Percentiles rank a stretch among this genome's conserved stretches.
These are phyloP conservation scores for Falco cherrug DNA, from an alignment of 2,797 vertebrate genomes.

Conservation along the genomic window DNA sequence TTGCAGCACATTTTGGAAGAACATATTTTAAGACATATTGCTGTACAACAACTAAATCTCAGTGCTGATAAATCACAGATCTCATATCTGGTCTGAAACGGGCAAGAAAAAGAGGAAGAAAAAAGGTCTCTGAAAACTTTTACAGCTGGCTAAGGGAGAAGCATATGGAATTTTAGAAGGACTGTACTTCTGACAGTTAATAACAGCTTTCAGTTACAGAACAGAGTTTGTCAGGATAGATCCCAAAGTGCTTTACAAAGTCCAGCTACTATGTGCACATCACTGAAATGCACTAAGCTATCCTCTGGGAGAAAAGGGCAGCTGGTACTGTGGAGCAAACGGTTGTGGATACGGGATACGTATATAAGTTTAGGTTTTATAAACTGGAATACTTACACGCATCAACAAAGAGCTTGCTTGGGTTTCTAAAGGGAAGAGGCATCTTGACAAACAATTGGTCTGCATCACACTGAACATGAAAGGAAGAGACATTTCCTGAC, in stretches of 20 bases:
- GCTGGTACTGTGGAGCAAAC: neutral
- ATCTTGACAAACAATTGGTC: neutral
- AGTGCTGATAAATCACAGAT: conserved; percentile 51
- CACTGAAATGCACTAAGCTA: neutral
- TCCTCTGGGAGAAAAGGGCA: neutral
- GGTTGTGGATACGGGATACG: neutral
- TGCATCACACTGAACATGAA: neutral
- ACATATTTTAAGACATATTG: conserved; percentile 66
- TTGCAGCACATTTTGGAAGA: conserved; percentile 50
- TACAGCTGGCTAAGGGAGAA: neutral
- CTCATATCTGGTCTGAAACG: conserved; percentile 27
- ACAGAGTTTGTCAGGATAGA: neutral
- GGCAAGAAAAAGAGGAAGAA: neutral
- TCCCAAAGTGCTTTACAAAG: neutral
- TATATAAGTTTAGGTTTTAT: neutral
- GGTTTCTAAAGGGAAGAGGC: neutral
- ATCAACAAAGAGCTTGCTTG: neutral
- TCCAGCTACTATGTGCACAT: neutral
- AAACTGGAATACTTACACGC: neutral
- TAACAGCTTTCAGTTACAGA: neutral
- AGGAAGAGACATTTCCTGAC: neutral
- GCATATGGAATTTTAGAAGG: conserved; percentile 1
- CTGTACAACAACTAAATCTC: conserved; percentile 40
- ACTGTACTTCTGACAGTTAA: neutral
- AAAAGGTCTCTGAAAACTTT: neutral